Evolutionary conservation across 64 coral and sea anemone species (phyloP), one percentile per base, ranked within the genome.

Genomic region (Pocillopora damicornis): DNA sequence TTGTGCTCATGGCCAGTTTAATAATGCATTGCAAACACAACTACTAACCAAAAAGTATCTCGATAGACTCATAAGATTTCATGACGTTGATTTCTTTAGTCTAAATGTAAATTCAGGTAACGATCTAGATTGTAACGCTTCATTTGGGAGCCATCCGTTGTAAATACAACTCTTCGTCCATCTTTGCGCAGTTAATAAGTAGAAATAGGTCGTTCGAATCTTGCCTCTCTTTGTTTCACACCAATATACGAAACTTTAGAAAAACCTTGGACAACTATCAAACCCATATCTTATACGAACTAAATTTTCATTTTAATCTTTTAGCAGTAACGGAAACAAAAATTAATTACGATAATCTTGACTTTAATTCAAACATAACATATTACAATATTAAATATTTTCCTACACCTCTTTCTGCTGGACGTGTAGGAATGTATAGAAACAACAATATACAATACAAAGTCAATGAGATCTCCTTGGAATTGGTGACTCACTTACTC

Each of bases 401-500:
- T 62, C 79, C 58, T 18, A 75, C 79, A 64, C 42, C 42, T 51
- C 42, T 4, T 51, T 51, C 42, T 51, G 30, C 30, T 30, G 30
- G 30, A 30, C 30, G 30, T 30, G 42, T 51, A 51, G 42, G 42
- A 51, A 51, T 51, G 42, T 51, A 74, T 37, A 37, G 73, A 61
- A 63, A 74, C 72, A 30, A 90, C n/a, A 62, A 65, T 35, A 26
- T 64, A 51, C 58, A 81, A 72, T 81, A 82, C 63, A 79, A 15
- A 30, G 30, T 30, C 30, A 30, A 30, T 30, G 91, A 69, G 78
- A 84, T 30, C 15, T 98, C 11, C 80, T 98, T 20, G 95, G 89
- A 13, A 63, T 94, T 16, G 92, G 95, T 12, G 95, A 98, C 75
- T 98, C 95, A 0, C 88, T 98, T 58, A 86, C 89, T 36, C 61